A percentile compares a stretch with the other conserved stretches of the same genome.
Evolutionary conservation across 1,140 invertebrate species (phyloP).

Genomic region (Coptotermes formosanus): DNA sequence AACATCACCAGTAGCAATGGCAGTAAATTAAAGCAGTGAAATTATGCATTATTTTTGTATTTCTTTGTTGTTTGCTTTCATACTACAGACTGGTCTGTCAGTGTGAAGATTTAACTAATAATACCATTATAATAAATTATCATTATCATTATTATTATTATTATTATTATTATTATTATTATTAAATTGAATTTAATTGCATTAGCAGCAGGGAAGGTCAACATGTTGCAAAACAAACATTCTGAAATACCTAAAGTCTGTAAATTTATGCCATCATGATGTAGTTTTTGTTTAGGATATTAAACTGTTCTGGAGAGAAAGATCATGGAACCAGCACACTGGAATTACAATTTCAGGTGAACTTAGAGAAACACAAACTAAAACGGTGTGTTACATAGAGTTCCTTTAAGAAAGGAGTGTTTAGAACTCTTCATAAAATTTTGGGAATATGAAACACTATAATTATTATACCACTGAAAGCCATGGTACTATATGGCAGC

Average conservation of each 20-base stretch:
- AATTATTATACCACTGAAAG: no score
- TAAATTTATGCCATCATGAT: background rate
- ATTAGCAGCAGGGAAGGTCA: background rate
- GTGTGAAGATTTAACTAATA: background rate
- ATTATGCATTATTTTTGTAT: background rate
- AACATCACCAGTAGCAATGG: background rate
- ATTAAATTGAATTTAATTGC: no score
- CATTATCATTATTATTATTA: background rate
- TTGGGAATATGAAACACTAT: no score
- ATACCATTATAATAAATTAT: background rate
- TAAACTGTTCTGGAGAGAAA: no score
- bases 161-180: background rate
- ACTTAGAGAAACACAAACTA: no score
- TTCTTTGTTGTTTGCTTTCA: slow-evolving; percentile 23
- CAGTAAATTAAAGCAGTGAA: slow-evolving; percentile 15
- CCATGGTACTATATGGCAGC: no score
- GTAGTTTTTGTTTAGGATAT: background rate
- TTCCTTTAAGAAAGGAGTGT: no score
- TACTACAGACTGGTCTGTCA: slow-evolving; percentile 25
- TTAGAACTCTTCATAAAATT: no score
- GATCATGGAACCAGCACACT: no score
- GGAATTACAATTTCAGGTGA: no score
- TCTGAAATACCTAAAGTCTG: background rate
- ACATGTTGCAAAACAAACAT: background rate
- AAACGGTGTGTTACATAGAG: no score